A percentile compares a stretch with the other conserved stretches of the same genome.
phyloP scores from a whole-genome alignment of 1,140 invertebrate genomes.

The Globodera ellingtonae region DNA sequence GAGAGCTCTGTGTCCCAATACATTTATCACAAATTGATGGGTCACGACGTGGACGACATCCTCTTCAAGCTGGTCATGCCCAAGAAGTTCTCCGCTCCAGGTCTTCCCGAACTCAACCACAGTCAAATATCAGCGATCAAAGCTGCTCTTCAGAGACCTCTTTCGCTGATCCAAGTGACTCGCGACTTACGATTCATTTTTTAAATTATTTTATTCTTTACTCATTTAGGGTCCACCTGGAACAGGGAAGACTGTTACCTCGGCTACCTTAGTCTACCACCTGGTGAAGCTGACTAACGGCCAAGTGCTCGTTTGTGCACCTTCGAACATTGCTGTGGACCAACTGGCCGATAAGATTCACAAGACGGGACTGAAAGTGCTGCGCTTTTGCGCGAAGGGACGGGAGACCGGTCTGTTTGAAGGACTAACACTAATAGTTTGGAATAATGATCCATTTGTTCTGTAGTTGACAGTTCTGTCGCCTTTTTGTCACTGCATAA shows the following conservation, averaged over 20 bases:
- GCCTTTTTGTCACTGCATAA: constrained; percentile 95
- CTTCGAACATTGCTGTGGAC: constrained; percentile 98
- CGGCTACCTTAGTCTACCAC: constrained; percentile 98
- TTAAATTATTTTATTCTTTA: not conserved
- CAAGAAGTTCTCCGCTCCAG: constrained; percentile 86
- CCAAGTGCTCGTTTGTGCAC: constrained; percentile 94
- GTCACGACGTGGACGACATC: constrained; percentile 95
- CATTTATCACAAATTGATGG: constrained; percentile 92
- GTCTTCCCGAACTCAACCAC: constrained; percentile 93
- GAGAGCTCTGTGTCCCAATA: constrained; percentile 93
- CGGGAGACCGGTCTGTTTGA: constrained; percentile 75
- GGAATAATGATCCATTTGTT: not conserved
- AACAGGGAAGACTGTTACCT: constrained; percentile 90
- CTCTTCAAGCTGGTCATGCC: constrained; percentile 68
- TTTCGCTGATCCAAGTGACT: constrained; percentile 88
- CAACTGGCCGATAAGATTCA: constrained; percentile 99
- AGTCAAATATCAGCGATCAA: constrained; percentile 97
- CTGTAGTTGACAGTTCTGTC: constrained; percentile 86
- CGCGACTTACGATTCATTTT: no score
- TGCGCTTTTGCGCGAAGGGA: constrained; percentile 94
- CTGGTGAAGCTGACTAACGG: constrained; percentile 86
- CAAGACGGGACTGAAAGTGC: constrained; percentile 90
- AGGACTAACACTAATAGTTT: not conserved
- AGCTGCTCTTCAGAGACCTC: constrained; percentile 90
- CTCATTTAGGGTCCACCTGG: constrained; percentile 48